Base-by-base conservation (phyloP, 2,797 vertebrate species). In the Centroberyx gerrardi region DNA sequence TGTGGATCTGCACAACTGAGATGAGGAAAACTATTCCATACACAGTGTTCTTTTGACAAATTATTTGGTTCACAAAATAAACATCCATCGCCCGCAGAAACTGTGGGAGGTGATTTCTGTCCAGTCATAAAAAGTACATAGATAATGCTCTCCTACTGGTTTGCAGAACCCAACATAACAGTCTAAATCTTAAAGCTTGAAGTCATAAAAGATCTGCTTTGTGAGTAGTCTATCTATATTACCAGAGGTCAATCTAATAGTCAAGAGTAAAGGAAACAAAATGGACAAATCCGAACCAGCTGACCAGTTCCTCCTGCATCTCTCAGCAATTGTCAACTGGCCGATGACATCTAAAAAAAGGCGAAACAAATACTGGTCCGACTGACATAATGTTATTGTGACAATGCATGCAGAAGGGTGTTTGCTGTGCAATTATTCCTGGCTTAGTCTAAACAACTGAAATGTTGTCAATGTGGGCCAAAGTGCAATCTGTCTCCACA, bases 401-500 rank as follows among this genome's bases (percentile, higher is more conserved):
- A 74, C 68, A 78, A 64, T 60, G 67, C 62, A 31, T 18, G 62
- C 14, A 60, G 67, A 79, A 56, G 17, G 54, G 64, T 36, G 31
- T 72, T 72, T 66, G 31, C 68, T 70, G 67, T 62, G 36, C 49
- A 74, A 82, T 66, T 56, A 83, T 80, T 73, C 66, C 68, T 72
- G 62, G 59, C 61, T 74, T 54, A 60, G 64, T 74, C 76, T 72
- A 64, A 89, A 88, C 54, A 77, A 58, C 46, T 52, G 40, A 74
- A 87, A 88, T 84, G 70, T 64, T 88, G 80, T 82, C 82, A 80
- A 63, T 76, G 65, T 38, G 36, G 62, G 78, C 82, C 83, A 90
- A 78, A 82, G 70, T 82, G 68, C 56, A 68, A 74, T 85, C 78
- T 81, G 81, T 86, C 82, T 84, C 83, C 70, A 61, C 68, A 73